Percentiles rank a stretch among this genome's conserved stretches.
phyloP scores from a whole-genome alignment of 2,113 vertebrate genomes.

The Zosterops japonicus region DNA sequence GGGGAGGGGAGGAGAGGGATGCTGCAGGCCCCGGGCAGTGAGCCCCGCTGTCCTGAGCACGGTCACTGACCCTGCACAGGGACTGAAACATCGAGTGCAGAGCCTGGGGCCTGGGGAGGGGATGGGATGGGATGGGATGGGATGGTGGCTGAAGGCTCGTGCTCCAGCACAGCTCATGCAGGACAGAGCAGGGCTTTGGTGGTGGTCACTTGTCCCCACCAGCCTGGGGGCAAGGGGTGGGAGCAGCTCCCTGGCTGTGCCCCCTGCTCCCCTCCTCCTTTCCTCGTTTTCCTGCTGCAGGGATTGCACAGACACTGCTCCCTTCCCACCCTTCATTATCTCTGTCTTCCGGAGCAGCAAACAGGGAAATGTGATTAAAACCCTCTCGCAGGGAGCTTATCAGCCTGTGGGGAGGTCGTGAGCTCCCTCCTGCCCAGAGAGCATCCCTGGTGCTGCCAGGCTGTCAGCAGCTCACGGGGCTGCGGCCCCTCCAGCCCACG shows the following conservation, averaged over 20 bases:
- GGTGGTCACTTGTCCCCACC: accelerated
- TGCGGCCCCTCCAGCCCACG: accelerated
- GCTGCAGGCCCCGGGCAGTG: neutral
- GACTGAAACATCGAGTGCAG: neutral
- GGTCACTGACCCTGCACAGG: neutral
- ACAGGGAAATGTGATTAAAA: neutral
- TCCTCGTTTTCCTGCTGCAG: neutral
- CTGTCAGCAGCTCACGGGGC: accelerated
- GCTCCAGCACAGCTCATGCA: neutral
- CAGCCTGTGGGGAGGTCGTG: neutral
- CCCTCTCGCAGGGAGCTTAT: neutral
- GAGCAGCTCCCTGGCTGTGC: accelerated
- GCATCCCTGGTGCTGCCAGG: neutral
- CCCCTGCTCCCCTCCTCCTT: neutral
- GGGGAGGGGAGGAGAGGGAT: neutral
- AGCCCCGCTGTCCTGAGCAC: neutral
- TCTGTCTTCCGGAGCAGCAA: neutral
- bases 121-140: no score
- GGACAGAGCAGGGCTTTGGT: neutral
- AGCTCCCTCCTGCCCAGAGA: neutral
- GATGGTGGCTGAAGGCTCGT: neutral
- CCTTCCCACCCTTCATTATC: neutral
- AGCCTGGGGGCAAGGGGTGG: neutral
- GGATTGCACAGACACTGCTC: neutral
- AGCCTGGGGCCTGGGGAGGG: neutral